phyloP scores from a whole-genome alignment of 2,888 invertebrate genomes.

The Meta bourneti region DNA sequence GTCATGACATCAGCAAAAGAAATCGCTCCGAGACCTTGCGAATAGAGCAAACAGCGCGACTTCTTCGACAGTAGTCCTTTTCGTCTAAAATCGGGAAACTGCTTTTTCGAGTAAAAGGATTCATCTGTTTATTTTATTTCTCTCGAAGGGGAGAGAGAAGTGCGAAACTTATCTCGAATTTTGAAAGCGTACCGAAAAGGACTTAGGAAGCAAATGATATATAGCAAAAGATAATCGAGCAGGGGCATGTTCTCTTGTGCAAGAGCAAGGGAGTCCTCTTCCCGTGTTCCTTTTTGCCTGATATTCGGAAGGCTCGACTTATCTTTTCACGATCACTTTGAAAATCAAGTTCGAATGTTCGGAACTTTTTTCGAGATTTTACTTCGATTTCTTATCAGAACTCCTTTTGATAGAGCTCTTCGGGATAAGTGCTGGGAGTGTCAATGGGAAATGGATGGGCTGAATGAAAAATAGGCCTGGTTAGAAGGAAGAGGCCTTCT shows the following conservation, averaged over 20 bases:
- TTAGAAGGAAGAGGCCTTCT: constrained; percentile 10
- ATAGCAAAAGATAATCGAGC: constrained; percentile 21
- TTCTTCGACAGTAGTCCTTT: not conserved
- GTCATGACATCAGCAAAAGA: not conserved
- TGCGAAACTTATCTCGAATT: constrained; percentile 26
- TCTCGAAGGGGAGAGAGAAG: not conserved
- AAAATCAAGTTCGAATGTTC: constrained; percentile 13
- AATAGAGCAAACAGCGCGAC: not conserved
- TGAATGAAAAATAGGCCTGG: constrained; percentile 23
- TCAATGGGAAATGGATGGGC: constrained; percentile 28
- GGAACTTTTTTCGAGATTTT: not conserved
- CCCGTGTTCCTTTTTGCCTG: constrained; percentile 11
- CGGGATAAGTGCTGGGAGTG: constrained; percentile 11
- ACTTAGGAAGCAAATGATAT: constrained; percentile 43
- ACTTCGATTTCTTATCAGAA: not conserved
- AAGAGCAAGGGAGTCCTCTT: constrained; percentile 6
- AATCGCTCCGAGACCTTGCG: not conserved
- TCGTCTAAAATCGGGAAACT: not conserved
- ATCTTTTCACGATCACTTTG: constrained; percentile 14
- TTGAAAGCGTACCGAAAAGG: constrained; percentile 7
- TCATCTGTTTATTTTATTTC: constrained; percentile 1
- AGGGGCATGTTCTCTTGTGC: constrained; percentile 15
- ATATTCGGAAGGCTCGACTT: not conserved
- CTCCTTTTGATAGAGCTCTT: not conserved
- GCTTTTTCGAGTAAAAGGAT: not conserved